A percentile compares a stretch with the other conserved stretches of the same genome.
phyloP scores from a whole-genome alignment of 2,797 vertebrate species.

The Sparus aurata region DNA sequence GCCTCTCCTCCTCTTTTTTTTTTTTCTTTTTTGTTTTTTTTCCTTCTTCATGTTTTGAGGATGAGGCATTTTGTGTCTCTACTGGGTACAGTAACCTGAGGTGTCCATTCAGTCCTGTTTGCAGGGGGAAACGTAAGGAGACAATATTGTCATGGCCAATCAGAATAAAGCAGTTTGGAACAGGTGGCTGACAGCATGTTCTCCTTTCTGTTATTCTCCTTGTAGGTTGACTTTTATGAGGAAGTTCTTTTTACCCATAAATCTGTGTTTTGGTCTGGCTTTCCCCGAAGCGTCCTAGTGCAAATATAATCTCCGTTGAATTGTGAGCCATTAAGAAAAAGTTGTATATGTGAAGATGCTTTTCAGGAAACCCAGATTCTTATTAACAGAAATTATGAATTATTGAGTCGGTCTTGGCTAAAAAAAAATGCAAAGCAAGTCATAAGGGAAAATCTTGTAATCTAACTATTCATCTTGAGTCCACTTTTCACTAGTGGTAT shows the following conservation, averaged over 20 bases:
- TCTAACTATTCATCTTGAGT: constrained; percentile 10
- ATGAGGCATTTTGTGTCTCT: constrained; percentile 77
- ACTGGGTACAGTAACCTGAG: constrained; percentile 75
- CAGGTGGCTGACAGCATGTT: constrained; percentile 41
- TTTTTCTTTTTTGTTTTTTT: constrained; percentile 19
- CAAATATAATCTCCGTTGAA: constrained; percentile 33
- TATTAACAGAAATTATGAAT: constrained; percentile 7
- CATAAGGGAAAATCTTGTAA: constrained; percentile 12
- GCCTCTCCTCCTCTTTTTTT: constrained; percentile 58
- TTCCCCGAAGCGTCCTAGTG: constrained; percentile 29
- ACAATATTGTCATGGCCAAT: constrained; percentile 36
- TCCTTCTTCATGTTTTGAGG: constrained; percentile 60
- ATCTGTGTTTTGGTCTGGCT: constrained; percentile 36
- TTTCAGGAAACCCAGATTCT: constrained; percentile 47
- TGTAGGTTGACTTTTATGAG: constrained; percentile 38
- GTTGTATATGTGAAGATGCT: constrained; percentile 39
- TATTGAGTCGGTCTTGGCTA: constrained; percentile 6
- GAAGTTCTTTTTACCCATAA: constrained; percentile 64
- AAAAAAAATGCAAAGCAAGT: constrained; percentile 28
- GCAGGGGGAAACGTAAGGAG: constrained; percentile 43
- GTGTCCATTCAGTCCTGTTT: constrained; percentile 72
- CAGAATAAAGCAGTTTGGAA: constrained; percentile 42
- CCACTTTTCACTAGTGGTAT: constrained; percentile 39
- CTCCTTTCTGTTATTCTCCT: constrained; percentile 49
- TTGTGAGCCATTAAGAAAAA: constrained; percentile 28